Percentiles rank a stretch among this genome's conserved stretches.
Conservation (phyloP, 2,888 invertebrate species). For the Eupithecia subfuscata region DNA sequence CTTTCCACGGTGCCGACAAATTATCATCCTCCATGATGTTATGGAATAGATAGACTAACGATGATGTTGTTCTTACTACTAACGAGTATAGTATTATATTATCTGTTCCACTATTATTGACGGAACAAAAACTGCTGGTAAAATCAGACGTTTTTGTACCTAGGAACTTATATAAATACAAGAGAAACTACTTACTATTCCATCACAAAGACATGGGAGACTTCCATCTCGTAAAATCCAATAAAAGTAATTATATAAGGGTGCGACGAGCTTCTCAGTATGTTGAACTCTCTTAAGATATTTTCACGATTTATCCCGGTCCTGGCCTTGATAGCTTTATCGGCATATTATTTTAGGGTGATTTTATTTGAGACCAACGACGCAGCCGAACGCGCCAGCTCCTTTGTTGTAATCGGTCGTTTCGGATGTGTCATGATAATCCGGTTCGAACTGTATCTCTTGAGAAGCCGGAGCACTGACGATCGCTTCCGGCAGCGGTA, state of each 20-base stretch:
- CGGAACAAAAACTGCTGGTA: too few species aligned
- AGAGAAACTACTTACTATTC: constrained; percentile 86
- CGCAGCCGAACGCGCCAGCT: constrained; percentile 52
- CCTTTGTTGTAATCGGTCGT: constrained; percentile 46
- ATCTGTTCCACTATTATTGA: too few species aligned
- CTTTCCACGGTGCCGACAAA: too few species aligned
- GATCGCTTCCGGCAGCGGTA: constrained; percentile 15
- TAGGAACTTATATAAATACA: neutral
- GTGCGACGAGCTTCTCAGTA: constrained; percentile 93
- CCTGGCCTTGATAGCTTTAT: constrained; percentile 92
- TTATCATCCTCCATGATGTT: too few species aligned
- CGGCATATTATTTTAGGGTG: constrained; percentile 86
- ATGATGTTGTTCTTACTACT: too few species aligned
- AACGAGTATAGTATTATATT: too few species aligned
- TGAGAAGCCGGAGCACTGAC: neutral
- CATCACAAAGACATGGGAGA: constrained; percentile 91
- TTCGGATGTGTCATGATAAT: constrained; percentile 12
- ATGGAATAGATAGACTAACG: too few species aligned
- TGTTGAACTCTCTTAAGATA: constrained; percentile 92
- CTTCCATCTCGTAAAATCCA: constrained; percentile 47
- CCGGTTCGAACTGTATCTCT: constrained; percentile 14
- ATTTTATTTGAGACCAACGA: constrained; percentile 40
- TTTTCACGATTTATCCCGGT: constrained; percentile 89
- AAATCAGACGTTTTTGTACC: too few species aligned
- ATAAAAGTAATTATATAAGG: constrained; percentile 89